Percentiles rank a stretch among this genome's conserved stretches.
These are phyloP conservation scores for Erebia aethiops DNA, from an alignment of 2,888 invertebrate genomes.

Conservation along the genomic window DNA sequence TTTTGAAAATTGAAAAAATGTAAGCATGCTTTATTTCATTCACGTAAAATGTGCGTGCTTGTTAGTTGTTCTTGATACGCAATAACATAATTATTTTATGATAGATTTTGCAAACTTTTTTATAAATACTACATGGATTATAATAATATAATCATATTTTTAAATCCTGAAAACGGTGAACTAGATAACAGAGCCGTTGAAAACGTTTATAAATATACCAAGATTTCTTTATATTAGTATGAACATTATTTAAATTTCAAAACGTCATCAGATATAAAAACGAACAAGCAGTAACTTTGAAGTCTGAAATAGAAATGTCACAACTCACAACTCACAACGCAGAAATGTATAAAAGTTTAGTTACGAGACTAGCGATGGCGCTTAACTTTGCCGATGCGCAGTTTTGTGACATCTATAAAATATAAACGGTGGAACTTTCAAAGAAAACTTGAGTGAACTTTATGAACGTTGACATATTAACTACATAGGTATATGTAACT, in stretches of 20 bases:
- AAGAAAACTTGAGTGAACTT: conserved; percentile 33
- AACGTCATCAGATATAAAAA: conserved; percentile 34
- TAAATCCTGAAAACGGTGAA: neutral
- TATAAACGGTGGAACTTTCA: conserved; percentile 40
- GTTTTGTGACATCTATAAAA: conserved; percentile 45
- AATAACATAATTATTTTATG: no score
- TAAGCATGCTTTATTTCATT: no score
- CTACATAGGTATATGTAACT: neutral
- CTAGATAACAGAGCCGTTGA: conserved; percentile 4
- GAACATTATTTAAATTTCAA: conserved; percentile 29
- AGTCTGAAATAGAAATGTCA: conserved; percentile 65
- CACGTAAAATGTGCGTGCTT: no score
- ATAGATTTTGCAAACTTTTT: no score
- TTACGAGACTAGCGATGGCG: conserved; percentile 52
- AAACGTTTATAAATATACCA: conserved; percentile 21
- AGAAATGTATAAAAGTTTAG: conserved; percentile 58
- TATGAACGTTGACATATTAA: conserved; percentile 25
- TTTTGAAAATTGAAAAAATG: no score
- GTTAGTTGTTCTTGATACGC: no score
- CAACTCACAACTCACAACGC: conserved; percentile 57
- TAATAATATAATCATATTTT: neutral
- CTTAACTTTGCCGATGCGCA: conserved; percentile 51
- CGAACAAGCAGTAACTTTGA: conserved; percentile 56
- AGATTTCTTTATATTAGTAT: conserved; percentile 23
- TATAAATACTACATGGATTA: neutral